Base-by-base conservation (phyloP, 2,113 vertebrate genomes). In the Sapayoa aenigma region DNA sequence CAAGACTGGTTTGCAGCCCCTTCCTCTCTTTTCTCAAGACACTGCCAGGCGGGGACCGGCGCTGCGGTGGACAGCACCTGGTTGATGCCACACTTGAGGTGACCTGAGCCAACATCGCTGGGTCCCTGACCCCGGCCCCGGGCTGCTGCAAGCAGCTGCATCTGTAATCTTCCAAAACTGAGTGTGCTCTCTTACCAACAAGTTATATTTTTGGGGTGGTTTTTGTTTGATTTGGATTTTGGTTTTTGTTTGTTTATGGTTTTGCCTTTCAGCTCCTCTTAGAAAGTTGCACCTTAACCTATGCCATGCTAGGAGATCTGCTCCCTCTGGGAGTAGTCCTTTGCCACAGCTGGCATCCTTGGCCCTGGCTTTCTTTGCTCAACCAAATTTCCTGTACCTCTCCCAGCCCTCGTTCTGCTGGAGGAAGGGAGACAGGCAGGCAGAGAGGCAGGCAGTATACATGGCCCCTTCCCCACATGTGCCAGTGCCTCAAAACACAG, bases 391-490 rank as follows among this genome's bases (percentile, higher is more conserved):
- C 31, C 72, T 7, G 17, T 47, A 83, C 33, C 27, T 62, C 31
- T 81, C 60, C 13, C 46, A 77, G 59, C 50, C 50, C 46, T 84
- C 1, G 0, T 46, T 65, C 28, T 89, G 59, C 72, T 2, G 1
- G 22, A 63, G 21, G 28, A 77, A 76, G 27, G 49, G 52, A 37
- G 24, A 47, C 33, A 65, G 50, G 18, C 50, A 41, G 1, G 1
- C 35, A 28, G 39, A 30, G 1, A 4, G 58, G 73, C 56, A 76
- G 47, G 52, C 58, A 50, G 31, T 22, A 28, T 30, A 46, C 46
- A 11, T 4, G 1, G 39, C 69, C 60, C 28, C 0, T 9, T 39
- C 27, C 35, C n/a, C 1, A 5, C 58, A 20, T 0, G 0, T 79
- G 16, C 31, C 41, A 28, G n/a, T 9, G 16, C 12, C 50, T 56